These are phyloP conservation scores for Atrichornis clamosus DNA, from an alignment of 2,113 vertebrate species.

Conservation along the genomic window DNA sequence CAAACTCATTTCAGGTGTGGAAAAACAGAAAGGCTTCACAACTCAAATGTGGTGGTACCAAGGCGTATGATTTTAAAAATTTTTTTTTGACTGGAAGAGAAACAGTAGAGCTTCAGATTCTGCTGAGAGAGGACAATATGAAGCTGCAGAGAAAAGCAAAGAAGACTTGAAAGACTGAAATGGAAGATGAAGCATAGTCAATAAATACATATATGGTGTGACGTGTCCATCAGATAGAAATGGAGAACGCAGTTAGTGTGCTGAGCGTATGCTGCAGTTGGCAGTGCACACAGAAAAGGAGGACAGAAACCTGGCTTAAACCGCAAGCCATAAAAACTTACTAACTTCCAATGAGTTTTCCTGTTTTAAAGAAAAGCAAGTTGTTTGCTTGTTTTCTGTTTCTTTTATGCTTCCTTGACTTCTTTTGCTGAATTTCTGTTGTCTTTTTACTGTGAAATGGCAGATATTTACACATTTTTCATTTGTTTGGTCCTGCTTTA, in stretches of 20 bases:
- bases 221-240: background rate
- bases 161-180: background rate
- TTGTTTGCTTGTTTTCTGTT: background rate
- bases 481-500: background rate
- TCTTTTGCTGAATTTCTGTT: background rate
- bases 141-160: background rate
- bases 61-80: background rate
- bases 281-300: background rate
- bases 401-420: background rate
- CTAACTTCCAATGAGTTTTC: background rate
- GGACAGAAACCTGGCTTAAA: background rate
- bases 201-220: background rate
- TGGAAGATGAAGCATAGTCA: background rate
- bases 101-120: background rate
- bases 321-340: background rate
- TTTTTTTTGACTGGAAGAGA: background rate
- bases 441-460: background rate
- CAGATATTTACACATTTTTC: background rate
- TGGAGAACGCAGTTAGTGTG: background rate
- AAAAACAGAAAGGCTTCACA: background rate
- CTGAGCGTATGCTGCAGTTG: background rate
- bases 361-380: background rate
- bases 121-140: background rate
- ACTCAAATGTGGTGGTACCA: background rate
- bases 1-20: constrained; percentile 19